These are phyloP conservation scores for Leucoma salicis DNA, from an alignment of 2,888 invertebrate species.

Conservation along the genomic window DNA sequence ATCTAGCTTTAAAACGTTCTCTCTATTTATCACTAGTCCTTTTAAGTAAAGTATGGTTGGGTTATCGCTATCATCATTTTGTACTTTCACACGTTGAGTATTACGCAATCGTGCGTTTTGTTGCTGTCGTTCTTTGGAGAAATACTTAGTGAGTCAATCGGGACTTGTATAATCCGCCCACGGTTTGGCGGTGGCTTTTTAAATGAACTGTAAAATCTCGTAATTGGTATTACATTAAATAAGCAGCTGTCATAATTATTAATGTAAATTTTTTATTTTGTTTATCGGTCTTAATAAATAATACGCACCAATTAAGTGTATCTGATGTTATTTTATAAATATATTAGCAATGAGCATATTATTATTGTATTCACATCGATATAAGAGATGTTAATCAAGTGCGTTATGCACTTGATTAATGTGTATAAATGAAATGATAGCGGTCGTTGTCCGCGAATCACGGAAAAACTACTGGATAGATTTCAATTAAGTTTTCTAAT, in stretches of 20 bases:
- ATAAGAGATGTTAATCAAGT: too few relatives aligned
- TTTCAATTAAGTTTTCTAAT: too few relatives aligned
- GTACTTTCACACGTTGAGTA: constrained; percentile 55
- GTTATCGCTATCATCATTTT: constrained; percentile 56
- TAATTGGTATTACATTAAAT: too few relatives aligned
- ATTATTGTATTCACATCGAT: too few relatives aligned
- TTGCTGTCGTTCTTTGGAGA: constrained; percentile 46
- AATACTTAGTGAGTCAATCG: constrained; percentile 44
- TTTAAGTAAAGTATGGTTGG: constrained; percentile 53
- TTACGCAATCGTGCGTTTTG: constrained; percentile 59
- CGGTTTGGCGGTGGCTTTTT: constrained; percentile 29
- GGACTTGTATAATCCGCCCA: constrained; percentile 29
- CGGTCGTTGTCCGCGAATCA: too few relatives aligned
- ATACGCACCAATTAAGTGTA: too few relatives aligned
- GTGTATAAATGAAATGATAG: too few relatives aligned
- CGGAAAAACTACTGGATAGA: too few relatives aligned
- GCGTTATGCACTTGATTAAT: too few relatives aligned
- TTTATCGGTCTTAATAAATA: not conserved
- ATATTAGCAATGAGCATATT: too few relatives aligned
- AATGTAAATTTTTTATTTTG: not conserved
- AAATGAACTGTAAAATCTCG: constrained; percentile 14
- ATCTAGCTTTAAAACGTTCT: constrained; percentile 41
- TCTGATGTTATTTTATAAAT: too few relatives aligned
- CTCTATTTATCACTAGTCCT: constrained; percentile 49
- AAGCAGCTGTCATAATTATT: not conserved